Evolutionary conservation across 2,888 invertebrate species (phyloP).

Genomic region (Limnephilus lunatus): DNA sequence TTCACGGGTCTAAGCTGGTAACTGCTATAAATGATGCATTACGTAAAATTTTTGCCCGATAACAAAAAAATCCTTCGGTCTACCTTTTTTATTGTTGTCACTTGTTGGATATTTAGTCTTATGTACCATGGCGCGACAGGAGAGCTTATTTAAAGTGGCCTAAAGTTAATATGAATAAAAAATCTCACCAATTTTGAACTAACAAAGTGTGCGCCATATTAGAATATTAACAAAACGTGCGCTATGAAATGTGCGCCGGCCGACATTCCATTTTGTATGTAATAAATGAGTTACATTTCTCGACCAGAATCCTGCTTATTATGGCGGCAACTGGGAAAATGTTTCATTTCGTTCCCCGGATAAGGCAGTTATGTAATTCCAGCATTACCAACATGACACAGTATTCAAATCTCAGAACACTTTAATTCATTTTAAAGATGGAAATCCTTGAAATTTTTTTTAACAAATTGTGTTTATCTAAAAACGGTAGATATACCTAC

Average conservation of each 20-base stretch:
- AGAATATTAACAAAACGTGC: background rate
- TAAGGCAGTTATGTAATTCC: background rate
- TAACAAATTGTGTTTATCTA: background rate
- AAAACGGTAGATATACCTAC: background rate
- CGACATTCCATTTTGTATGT: slow-evolving; percentile 5
- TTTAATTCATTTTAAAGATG: background rate
- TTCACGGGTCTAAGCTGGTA: too few relatives aligned
- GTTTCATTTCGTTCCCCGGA: background rate
- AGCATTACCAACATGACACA: background rate
- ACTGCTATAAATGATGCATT: too few relatives aligned
- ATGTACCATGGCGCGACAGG: background rate
- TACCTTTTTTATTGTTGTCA: too few relatives aligned
- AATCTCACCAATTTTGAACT: background rate
- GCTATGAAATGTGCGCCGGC: background rate
- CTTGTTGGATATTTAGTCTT: too few relatives aligned
- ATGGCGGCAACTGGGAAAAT: background rate
- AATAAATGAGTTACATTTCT: slow-evolving; percentile 22
- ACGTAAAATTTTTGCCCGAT: too few relatives aligned
- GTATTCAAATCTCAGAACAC: background rate
- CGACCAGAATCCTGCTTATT: background rate
- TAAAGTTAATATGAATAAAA: background rate
- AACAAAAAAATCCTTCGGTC: too few relatives aligned
- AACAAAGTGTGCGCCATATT: background rate
- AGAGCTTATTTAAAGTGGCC: background rate
- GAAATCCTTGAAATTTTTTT: background rate